phyloP scores from a whole-genome alignment of 2,888 invertebrate genomes.

The Pheosia gnoma region DNA sequence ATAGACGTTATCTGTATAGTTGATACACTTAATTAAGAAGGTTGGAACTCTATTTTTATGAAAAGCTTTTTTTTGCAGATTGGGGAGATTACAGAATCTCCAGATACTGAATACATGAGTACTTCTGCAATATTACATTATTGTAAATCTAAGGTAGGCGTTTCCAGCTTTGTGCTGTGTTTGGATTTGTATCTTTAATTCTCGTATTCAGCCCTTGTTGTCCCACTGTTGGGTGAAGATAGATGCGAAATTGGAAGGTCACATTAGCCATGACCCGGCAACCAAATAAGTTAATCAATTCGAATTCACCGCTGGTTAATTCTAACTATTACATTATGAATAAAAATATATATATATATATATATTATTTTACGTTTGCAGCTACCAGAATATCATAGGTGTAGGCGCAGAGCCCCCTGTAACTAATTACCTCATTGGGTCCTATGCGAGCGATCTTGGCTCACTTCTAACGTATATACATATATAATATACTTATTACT shows the following conservation, averaged over 20 bases:
- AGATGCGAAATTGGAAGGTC: no score
- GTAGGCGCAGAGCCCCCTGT: no score
- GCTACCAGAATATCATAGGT: no score
- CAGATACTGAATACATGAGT: slow-evolving; percentile 87
- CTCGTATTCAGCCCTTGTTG: background rate
- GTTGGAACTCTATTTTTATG: background rate
- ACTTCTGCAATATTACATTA: slow-evolving; percentile 91
- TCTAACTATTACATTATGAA: no score
- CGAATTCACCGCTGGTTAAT: no score
- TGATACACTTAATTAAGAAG: slow-evolving; percentile 3
- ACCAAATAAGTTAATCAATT: no score
- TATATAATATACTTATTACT: no score
- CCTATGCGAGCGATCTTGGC: background rate
- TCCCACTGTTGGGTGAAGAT: no score
- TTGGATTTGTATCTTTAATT: background rate
- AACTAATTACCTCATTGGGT: no score
- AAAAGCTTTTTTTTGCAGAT: slow-evolving; percentile 74
- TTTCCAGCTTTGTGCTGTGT: background rate
- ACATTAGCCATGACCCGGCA: no score
- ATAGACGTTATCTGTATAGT: background rate
- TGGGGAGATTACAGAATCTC: slow-evolving; percentile 88
- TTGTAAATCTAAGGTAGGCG: slow-evolving; percentile 89
- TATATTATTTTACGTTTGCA: no score
- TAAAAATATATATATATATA: no score
- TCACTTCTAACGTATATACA: background rate